Percentiles rank a stretch among this genome's conserved stretches.
phyloP scores from a whole-genome alignment of 2,113 vertebrate genomes.

The Copsychus sechellarum region DNA sequence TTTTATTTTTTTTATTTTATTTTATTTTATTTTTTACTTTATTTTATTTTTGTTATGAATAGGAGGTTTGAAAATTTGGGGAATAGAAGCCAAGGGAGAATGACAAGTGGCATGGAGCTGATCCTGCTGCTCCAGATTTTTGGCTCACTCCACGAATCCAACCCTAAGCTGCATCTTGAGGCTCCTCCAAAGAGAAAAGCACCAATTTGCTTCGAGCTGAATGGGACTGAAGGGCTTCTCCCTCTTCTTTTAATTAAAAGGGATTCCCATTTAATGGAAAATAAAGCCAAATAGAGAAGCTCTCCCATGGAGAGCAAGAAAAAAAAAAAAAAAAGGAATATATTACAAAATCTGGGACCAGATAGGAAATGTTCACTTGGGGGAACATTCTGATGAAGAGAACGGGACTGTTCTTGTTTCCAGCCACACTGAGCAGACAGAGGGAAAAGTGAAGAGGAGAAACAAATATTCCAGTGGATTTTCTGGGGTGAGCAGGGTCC shows the following conservation, averaged over 20 bases:
- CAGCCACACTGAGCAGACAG: neutral
- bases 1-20: neutral
- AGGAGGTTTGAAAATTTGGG: neutral
- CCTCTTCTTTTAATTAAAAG: conserved; percentile 44
- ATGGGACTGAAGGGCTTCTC: conserved; percentile 35
- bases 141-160: neutral
- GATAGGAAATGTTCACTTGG: neutral
- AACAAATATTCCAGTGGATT: fast-evolving
- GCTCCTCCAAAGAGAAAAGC: neutral
- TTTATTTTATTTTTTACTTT: neutral
- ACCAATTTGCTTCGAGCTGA: conserved; percentile 20
- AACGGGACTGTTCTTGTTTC: neutral
- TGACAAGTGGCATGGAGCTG: neutral
- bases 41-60: too few species aligned
- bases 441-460: neutral
- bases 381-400: neutral
- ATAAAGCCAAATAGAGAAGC: neutral
- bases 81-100: neutral
- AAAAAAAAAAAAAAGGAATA: neutral
- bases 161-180: neutral
- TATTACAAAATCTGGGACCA: neutral
- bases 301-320: neutral
- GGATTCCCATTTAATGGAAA: conserved; percentile 3
- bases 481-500: neutral
- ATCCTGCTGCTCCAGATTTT: neutral